Conservation (phyloP, 2,113 vertebrate species). For the Oncorhynchus gorbuscha region DNA sequence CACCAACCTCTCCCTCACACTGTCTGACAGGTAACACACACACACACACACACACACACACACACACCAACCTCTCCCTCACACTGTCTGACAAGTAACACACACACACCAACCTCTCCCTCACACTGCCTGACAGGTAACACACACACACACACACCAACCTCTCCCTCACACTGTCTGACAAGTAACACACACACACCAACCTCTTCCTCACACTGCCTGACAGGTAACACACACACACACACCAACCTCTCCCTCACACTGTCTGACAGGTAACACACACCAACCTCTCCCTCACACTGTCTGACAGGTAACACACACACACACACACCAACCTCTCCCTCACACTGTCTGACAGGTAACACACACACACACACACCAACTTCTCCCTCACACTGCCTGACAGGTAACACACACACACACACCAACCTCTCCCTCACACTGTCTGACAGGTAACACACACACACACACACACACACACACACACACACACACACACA, state of each 20-base stretch:
- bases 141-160: slow-evolving; percentile 75
- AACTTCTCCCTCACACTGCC: too few species aligned
- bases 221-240: background rate
- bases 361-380: too few species aligned
- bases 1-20: background rate
- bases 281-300: background rate
- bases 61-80: background rate
- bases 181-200: slow-evolving; percentile 72
- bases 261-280: background rate
- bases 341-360: too few species aligned
- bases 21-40: background rate
- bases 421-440: too few species aligned
- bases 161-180: slow-evolving; percentile 74
- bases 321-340: too few species aligned
- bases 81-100: background rate
- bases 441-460: too few species aligned
- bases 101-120: background rate
- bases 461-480: too few species aligned
- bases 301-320: background rate
- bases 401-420: too few species aligned
- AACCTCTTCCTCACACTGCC: too few species aligned
- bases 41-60: too few species aligned
- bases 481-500: too few species aligned
- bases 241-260: background rate
- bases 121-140: too few species aligned